phyloP scores from a whole-genome alignment of 2,113 vertebrate genomes.

The Gopherus evgoodei region DNA sequence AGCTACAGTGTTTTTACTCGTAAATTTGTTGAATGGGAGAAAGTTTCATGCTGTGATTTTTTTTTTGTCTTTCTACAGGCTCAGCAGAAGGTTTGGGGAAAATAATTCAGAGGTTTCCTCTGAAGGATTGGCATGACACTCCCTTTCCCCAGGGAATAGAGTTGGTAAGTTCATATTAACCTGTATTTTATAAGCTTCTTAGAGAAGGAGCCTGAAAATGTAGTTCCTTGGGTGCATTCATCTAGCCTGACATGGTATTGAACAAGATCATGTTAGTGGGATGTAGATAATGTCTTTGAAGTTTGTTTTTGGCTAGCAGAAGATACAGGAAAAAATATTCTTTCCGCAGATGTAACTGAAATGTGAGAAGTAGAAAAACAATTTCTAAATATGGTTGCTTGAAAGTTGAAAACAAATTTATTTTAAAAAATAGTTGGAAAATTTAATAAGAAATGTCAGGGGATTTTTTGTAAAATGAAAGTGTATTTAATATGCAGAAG shows the following conservation, averaged over 20 bases:
- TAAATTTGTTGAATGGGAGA: constrained; percentile 30
- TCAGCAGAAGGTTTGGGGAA: constrained; percentile 94
- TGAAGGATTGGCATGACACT: constrained; percentile 96
- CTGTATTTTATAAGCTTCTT: not conserved
- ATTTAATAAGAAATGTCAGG: not conserved
- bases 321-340: not conserved
- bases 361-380: not conserved
- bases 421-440: not conserved
- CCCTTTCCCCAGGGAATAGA: constrained; percentile 98
- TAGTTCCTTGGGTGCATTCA: not conserved
- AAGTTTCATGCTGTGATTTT: constrained; percentile 31
- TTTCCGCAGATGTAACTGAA: not conserved
- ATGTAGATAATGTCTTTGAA: not conserved
- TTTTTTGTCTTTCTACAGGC: constrained; percentile 76
- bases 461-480: not conserved
- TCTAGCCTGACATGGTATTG: not conserved
- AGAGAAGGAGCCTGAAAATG: rapidly evolving
- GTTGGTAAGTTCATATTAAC: constrained; percentile 86
- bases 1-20: not conserved
- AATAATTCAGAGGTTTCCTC: constrained; percentile 97
- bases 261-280: not conserved
- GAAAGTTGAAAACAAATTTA: not conserved
- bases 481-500: not conserved
- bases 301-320: not conserved
- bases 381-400: not conserved